Base-by-base conservation (phyloP, 2,888 invertebrate species). In the Pegoplata infirma region DNA sequence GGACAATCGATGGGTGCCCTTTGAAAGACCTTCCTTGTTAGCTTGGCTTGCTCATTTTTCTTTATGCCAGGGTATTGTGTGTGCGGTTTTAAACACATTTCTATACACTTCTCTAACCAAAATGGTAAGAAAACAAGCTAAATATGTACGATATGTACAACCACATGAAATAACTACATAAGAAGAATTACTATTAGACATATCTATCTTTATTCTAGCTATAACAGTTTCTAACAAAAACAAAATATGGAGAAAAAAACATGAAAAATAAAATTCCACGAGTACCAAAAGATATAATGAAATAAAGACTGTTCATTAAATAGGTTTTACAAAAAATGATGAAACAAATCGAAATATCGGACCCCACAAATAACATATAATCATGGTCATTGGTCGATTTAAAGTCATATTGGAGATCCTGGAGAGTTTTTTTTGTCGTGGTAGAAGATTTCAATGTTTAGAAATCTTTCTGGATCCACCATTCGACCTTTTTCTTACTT, bases 41-140 rank as follows among this genome's bases (percentile, higher is more conserved):
- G 16, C 12, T 55, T 72, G 64, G 19, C 32, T 56, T 72, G 61
- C n/a, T n/a, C n/a, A n/a, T n/a, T n/a, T n/a, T n/a, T n/a, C n/a
- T n/a, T n/a, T n/a, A 67, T 63, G 63, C 74, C 64, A 66, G 71
- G 59, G 59, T 71, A 44, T 75, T 51, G n/a, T n/a, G n/a, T 47
- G 74, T 73, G 68, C 17, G 67, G 63, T 68, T 68, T n/a, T 49
- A 8, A 68, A 68, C 6, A 68, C 6, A 53, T 53, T 21, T 23
- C 36, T 32, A 25, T 55, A 63, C n/a, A n/a, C 49, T 56, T 32
- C 68, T 75, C 49, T 49, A 58, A 73, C 19, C 21, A 61, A 72
- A 36, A 16, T n/a, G n/a, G n/a, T n/a, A n/a, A n/a, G n/a, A n/a
- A 32, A 19, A 32, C 5, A 63, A 44, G 12, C 16, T 16, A 55